phyloP scores from a whole-genome alignment of 2,797 vertebrate species.

The Cichlasoma orientale region DNA sequence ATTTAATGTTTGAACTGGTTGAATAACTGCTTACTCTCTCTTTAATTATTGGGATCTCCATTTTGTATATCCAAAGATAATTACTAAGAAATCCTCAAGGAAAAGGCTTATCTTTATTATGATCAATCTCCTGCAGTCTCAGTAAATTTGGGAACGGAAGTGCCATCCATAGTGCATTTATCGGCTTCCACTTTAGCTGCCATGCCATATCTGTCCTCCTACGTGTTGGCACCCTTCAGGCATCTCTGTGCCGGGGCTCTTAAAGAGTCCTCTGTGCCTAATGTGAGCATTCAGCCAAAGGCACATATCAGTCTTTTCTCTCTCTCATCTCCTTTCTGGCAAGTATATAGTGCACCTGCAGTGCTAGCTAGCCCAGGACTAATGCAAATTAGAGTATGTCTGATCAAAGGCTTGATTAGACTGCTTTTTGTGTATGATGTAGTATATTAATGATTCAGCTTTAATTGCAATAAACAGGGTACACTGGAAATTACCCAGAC shows the following conservation, averaged over 20 bases:
- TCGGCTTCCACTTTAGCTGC: constrained; percentile 43
- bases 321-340: constrained; percentile 61
- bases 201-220: constrained; percentile 26
- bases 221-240: constrained; percentile 39
- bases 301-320: constrained; percentile 56
- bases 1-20: not conserved
- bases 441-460: constrained; percentile 64
- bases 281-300: constrained; percentile 56
- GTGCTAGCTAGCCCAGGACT: constrained; percentile 54
- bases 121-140: not conserved
- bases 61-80: not conserved
- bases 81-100: not conserved
- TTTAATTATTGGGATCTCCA: not conserved
- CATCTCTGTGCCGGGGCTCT: constrained; percentile 38
- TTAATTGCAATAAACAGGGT: constrained; percentile 36
- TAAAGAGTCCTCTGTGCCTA: constrained; percentile 68
- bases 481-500: constrained; percentile 32
- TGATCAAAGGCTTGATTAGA: constrained; percentile 67
- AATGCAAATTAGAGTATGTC: constrained; percentile 68
- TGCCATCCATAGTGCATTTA: constrained; percentile 12
- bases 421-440: constrained; percentile 49
- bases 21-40: not conserved
- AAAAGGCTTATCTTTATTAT: constrained; percentile 16
- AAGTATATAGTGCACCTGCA: constrained; percentile 74
- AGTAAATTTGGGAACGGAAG: constrained; percentile 3